Conservation (phyloP, 1,140 invertebrate genomes). For the Zophobas morio region DNA sequence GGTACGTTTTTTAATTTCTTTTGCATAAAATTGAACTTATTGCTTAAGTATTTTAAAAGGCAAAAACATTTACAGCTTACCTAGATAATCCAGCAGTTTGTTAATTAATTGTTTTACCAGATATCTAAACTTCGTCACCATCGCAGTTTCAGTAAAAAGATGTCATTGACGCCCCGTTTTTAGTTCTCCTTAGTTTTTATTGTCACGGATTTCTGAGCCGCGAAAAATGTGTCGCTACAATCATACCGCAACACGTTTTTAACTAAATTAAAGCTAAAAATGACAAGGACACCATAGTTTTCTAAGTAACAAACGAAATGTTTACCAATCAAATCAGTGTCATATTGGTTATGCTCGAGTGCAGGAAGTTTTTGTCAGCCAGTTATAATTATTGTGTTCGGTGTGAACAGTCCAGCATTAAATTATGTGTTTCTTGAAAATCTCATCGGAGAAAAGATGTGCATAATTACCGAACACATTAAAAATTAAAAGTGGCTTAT, state of each 20-base stretch:
- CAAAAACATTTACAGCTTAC: too few relatives aligned
- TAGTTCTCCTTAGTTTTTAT: too few relatives aligned
- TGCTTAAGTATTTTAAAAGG: too few relatives aligned
- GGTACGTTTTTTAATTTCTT: too few relatives aligned
- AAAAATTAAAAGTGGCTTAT: not conserved
- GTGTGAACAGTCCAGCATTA: not conserved
- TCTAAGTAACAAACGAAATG: constrained; percentile 36
- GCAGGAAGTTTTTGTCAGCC: constrained; percentile 29
- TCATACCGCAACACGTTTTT: not conserved
- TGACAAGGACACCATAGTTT: constrained; percentile 34
- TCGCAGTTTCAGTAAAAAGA: too few relatives aligned
- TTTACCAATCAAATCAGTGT: constrained; percentile 37
- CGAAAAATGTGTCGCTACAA: not conserved
- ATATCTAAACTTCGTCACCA: too few relatives aligned
- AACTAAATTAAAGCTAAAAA: constrained; percentile 22
- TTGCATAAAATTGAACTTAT: too few relatives aligned
- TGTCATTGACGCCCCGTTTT: too few relatives aligned
- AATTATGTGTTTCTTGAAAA: constrained; percentile 23
- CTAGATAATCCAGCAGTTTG: too few relatives aligned
- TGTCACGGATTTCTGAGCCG: too few relatives aligned
- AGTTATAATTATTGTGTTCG: constrained; percentile 27
- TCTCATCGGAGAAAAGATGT: not conserved
- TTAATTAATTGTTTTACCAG: too few relatives aligned
- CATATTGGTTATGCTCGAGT: constrained; percentile 35
- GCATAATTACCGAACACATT: not conserved